Conservation (phyloP, 92 coral and sea anemone species). For the Heliopora coerulea region DNA sequence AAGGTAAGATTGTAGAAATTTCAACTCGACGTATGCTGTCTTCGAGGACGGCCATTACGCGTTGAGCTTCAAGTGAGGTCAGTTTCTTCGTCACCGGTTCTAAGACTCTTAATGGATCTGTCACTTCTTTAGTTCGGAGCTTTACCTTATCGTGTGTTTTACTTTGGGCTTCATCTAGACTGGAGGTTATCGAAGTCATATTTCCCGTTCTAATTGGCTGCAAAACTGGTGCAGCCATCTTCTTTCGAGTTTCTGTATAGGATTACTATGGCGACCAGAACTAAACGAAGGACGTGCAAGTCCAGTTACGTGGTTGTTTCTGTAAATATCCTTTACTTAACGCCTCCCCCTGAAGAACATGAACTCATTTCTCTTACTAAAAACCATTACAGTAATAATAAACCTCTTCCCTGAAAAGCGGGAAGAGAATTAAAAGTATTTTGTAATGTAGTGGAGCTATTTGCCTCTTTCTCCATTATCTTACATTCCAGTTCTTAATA, state of each 20-base stretch:
- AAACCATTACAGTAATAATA: too few relatives aligned
- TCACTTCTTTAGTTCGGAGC: constrained; percentile 63
- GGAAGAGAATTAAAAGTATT: too few relatives aligned
- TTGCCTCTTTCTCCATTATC: too few relatives aligned
- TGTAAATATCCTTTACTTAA: too few relatives aligned
- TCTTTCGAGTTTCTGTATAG: constrained; percentile 43
- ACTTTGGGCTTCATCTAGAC: constrained; percentile 70
- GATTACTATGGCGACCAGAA: constrained; percentile 66
- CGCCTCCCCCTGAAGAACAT: too few relatives aligned
- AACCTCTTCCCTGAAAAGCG: too few relatives aligned
- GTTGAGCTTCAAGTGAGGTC: constrained; percentile 94
- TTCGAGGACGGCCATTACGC: constrained; percentile 85
- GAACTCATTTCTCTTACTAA: too few relatives aligned
- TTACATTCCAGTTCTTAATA: too few relatives aligned
- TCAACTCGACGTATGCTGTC: constrained; percentile 83
- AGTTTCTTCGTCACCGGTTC: constrained; percentile 94
- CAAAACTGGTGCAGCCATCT: constrained; percentile 71
- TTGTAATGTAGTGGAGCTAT: too few relatives aligned
- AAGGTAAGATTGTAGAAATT: constrained; percentile 79
- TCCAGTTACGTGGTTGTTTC: too few relatives aligned
- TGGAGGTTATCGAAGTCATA: constrained; percentile 90
- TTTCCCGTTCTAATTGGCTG: constrained; percentile 72
- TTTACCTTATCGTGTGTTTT: constrained; percentile 68
- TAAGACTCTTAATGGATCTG: constrained; percentile 86
- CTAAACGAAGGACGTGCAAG: too few relatives aligned